phyloP scores from a whole-genome alignment of 2,113 vertebrate genomes.

The Calidris pugnax region DNA sequence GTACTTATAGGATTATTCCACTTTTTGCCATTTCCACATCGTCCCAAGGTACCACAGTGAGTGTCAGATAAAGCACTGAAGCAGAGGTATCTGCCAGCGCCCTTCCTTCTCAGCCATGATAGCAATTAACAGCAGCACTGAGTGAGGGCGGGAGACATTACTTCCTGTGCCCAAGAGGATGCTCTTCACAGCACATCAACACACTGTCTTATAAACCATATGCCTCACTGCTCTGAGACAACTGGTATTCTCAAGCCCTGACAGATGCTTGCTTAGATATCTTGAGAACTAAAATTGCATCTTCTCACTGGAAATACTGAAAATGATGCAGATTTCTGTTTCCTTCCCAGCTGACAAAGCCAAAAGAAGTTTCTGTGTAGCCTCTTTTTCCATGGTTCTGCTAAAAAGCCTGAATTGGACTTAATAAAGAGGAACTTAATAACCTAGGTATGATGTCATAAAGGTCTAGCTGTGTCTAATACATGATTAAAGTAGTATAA shows the following conservation, averaged over 20 bases:
- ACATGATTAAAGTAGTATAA: background rate
- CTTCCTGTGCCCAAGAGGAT: conserved; percentile 18
- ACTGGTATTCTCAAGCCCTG: background rate
- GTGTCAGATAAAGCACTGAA: background rate
- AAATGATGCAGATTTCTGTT: background rate
- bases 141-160: background rate
- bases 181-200: conserved; percentile 37
- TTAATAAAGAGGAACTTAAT: background rate
- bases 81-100: background rate
- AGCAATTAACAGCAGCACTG: background rate
- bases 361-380: background rate
- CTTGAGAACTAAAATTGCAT: background rate
- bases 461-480: background rate
- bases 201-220: conserved; percentile 30
- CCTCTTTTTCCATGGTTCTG: background rate
- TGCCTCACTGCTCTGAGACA: conserved; percentile 27
- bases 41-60: background rate
- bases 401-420: background rate
- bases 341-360: background rate
- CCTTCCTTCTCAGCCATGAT: background rate
- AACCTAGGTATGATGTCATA: background rate
- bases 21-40: background rate
- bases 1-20: background rate
- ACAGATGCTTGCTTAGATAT: conserved; percentile 20
- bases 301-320: background rate